These are phyloP conservation scores for Artibeus jamaicensis DNA, from an alignment of 2,797 vertebrate genomes.

Conservation along the genomic window DNA sequence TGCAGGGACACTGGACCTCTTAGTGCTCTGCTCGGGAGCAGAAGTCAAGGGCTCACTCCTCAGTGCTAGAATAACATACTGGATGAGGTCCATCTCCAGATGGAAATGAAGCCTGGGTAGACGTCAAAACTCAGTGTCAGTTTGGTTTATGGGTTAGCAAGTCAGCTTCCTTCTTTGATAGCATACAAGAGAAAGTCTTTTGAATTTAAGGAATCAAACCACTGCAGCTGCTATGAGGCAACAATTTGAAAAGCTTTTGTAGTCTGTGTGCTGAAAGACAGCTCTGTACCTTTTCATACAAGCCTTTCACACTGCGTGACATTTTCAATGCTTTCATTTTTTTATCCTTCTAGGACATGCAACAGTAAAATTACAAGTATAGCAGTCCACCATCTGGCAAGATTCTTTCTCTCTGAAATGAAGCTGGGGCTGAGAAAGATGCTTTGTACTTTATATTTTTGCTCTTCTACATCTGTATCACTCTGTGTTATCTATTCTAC, in stretches of 20 bases:
- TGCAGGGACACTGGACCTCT: neutral
- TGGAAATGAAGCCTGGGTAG: neutral
- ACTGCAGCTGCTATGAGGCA: conserved; percentile 28
- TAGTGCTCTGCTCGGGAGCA: fast-evolving
- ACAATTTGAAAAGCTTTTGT: conserved; percentile 59
- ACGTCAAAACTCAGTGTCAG: neutral
- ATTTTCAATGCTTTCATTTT: conserved; percentile 47
- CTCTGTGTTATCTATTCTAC: neutral
- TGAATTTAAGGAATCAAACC: conserved; percentile 58
- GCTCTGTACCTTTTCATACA: conserved; percentile 59
- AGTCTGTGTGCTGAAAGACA: conserved; percentile 42
- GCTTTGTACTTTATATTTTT: neutral
- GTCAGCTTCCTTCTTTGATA: conserved; percentile 46
- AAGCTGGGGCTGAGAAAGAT: neutral
- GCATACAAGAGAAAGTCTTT: conserved; percentile 6
- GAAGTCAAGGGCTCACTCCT: fast-evolving
- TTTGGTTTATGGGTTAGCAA: conserved; percentile 23
- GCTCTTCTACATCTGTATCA: neutral
- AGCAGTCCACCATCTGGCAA: conserved; percentile 43
- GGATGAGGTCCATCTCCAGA: neutral
- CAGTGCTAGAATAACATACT: fast-evolving
- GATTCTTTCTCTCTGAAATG: neutral
- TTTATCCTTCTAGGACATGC: neutral
- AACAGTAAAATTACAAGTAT: conserved; percentile 52
- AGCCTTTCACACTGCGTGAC: conserved; percentile 41